Conservation (phyloP, 2,888 invertebrate genomes). For the Bombyx huttoni region DNA sequence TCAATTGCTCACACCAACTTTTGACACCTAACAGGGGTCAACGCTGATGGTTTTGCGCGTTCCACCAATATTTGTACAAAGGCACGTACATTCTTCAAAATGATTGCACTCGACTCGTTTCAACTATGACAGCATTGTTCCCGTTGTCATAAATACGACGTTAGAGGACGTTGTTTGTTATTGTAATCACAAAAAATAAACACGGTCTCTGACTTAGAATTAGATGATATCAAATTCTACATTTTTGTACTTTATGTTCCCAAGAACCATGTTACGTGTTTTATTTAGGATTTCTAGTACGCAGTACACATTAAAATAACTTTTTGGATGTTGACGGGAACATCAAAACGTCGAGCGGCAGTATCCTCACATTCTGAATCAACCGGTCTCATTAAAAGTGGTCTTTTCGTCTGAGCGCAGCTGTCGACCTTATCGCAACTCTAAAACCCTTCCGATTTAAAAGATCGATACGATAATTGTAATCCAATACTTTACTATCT, state of each 20-base stretch:
- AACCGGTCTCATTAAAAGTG: constrained; percentile 53
- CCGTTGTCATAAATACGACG: constrained; percentile 15
- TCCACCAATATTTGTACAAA: constrained; percentile 48
- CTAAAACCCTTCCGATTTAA: constrained; percentile 49
- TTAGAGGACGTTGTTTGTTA: constrained; percentile 6
- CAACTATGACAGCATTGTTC: constrained; percentile 16
- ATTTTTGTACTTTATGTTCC: too few relatives aligned
- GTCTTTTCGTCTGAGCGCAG: constrained; percentile 39
- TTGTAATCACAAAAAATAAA: background rate
- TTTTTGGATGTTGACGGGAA: constrained; percentile 37
- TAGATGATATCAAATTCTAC: too few relatives aligned
- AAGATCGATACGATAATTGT: constrained; percentile 56
- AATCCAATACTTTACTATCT: constrained; percentile 53
- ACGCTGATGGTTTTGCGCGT: constrained; percentile 46
- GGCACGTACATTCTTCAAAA: constrained; percentile 25
- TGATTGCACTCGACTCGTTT: constrained; percentile 28
- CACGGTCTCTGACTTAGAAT: background rate
- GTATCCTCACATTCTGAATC: constrained; percentile 41
- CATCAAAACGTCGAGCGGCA: constrained; percentile 28
- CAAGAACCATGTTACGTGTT: too few relatives aligned
- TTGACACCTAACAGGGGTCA: constrained; percentile 63
- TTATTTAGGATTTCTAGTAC: constrained; percentile 2
- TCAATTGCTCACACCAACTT: constrained; percentile 54
- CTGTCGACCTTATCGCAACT: constrained; percentile 48
- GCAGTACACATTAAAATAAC: constrained; percentile 25